Evolutionary conservation across 2,888 invertebrate species (phyloP), one percentile per base, ranked within the genome.

Genomic region (Drosophila austrosaltans): DNA sequence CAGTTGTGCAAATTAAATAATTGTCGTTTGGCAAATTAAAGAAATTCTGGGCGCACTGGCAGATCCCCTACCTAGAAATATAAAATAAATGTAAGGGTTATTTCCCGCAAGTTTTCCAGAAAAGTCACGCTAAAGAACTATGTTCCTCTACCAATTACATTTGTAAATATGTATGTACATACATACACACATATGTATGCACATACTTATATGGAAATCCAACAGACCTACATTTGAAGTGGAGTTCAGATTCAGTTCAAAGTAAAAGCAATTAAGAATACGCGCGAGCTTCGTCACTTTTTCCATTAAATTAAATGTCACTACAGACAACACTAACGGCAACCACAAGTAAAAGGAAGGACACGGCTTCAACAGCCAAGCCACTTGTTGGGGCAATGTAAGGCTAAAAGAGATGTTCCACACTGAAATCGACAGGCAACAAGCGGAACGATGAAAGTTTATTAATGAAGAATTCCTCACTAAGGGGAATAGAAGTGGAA

Each of bases 191-290:
- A 28, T 28, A 28, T 28, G 28, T 28, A 28, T 28, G 5, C 28
- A 28, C 28, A 28, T 28, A 28, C 28, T 3, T 6, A 44, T 16
- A 20, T 6, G 16, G 16, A 1, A 30, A 30, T 30, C 2, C 22
- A 22, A 8, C 8, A 10, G 10, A 48, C 48, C 2, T 40, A 40
- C 40, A 53, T 4, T 70, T 69, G 69, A 67, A 63, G 83, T 69
- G 83, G 61, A 82, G 75, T 67, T 79, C 70, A 22, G 22, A 4
- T 25, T 48, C 22, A 16, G 16, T 16, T 25, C 25, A 78, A 81
- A 82, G 83, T 74, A 76, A 88, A 76, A 82, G 81, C 88, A 84
- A 84, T 84, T 84, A 84, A 86, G 78, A 80, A 76, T 65, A 72
- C 76, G 69, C 72, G 86, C 20, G 12, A 3, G 67, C 66, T 76